Percentiles rank a stretch among this genome's conserved stretches.
These are phyloP conservation scores for Rhynchophorus ferrugineus DNA, from an alignment of 1,140 invertebrate species.

Conservation along the genomic window DNA sequence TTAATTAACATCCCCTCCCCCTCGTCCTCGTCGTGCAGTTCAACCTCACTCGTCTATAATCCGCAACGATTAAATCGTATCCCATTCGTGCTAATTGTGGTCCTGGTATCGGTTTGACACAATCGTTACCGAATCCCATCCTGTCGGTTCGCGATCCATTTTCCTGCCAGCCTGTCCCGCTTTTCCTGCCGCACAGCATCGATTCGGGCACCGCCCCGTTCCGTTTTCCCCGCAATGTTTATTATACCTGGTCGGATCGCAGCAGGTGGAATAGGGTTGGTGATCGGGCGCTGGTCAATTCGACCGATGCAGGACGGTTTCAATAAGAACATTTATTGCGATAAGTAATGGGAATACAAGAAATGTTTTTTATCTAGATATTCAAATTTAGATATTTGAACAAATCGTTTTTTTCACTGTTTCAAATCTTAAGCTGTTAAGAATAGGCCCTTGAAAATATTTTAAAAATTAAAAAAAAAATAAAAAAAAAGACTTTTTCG, in stretches of 20 bases:
- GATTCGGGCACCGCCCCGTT: conserved; percentile 17
- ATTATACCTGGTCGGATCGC: conserved; percentile 7
- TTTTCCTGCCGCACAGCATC: conserved; percentile 17
- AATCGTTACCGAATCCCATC: conserved; percentile 15
- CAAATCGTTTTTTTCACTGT: too few species aligned
- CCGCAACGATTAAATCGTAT: background rate
- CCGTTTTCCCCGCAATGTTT: conserved; percentile 18
- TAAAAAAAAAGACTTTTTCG: too few species aligned
- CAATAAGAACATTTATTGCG: background rate
- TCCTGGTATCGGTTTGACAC: conserved; percentile 19
- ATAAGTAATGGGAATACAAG: too few species aligned
- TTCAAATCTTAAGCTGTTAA: too few species aligned
- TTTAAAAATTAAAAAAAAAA: too few species aligned
- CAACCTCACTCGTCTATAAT: too few species aligned
- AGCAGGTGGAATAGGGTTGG: background rate
- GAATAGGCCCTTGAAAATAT: too few species aligned
- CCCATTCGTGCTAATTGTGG: conserved; percentile 16
- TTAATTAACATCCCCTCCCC: too few species aligned
- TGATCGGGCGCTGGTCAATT: background rate
- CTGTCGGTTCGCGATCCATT: conserved; percentile 9
- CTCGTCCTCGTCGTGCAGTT: too few species aligned
- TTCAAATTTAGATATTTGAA: too few species aligned
- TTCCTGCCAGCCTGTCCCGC: conserved; percentile 16
- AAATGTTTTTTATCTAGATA: too few species aligned
- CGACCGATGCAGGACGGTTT: background rate